Percentiles rank a stretch among this genome's conserved stretches.
Conservation (phyloP, 2,797 vertebrate species). For the Halcyon smyrnensis region DNA sequence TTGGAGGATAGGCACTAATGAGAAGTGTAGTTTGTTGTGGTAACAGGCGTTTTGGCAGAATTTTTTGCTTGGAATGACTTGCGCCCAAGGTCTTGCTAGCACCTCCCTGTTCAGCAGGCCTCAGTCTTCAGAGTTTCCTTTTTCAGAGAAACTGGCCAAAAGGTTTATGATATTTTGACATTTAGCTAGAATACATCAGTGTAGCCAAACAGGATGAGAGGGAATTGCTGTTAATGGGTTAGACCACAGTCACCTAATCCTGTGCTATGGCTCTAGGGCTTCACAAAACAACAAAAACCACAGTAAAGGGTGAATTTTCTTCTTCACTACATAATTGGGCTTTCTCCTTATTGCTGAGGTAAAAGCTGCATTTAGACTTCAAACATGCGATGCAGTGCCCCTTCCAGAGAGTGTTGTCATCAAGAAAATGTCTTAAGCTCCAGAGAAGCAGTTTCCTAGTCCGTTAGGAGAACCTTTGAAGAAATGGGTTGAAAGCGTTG, state of each 20-base stretch:
- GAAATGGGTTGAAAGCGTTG: background rate
- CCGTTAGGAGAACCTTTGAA: background rate
- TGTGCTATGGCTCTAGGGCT: background rate
- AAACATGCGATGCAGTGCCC: background rate
- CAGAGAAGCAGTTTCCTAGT: background rate
- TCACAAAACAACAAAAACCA: background rate
- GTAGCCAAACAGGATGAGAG: background rate
- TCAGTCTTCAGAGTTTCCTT: background rate
- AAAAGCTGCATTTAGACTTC: background rate
- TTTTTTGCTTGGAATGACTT: background rate
- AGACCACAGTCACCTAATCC: background rate
- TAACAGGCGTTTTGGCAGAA: background rate
- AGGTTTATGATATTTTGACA: background rate
- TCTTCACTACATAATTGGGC: background rate
- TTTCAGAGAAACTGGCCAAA: background rate
- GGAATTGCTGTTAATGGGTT: background rate
- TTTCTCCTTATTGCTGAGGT: background rate
- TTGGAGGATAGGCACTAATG: background rate
- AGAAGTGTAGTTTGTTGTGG: background rate
- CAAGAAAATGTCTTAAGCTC: background rate
- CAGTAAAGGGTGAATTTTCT: background rate
- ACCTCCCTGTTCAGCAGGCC: background rate
- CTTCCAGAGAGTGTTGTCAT: background rate
- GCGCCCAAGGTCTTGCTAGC: background rate
- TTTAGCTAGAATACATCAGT: background rate